These are phyloP conservation scores for Poeciliopsis gracilis DNA, from an alignment of 2,797 vertebrate species.

Conservation along the genomic window DNA sequence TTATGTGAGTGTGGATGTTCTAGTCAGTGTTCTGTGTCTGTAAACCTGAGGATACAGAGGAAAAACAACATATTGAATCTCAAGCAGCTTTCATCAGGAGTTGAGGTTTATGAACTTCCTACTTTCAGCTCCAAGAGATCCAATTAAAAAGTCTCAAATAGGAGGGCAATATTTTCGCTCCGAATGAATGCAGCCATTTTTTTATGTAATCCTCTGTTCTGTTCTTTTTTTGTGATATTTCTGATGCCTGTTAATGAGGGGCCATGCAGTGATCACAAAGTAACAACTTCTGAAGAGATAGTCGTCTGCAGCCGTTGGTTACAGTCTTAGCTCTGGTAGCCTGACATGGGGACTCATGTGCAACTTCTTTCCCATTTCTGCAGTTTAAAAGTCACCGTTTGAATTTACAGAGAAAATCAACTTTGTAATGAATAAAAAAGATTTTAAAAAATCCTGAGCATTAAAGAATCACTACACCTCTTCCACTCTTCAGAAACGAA, in stretches of 20 bases:
- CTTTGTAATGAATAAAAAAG: conserved; percentile 16
- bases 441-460: neutral
- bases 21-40: neutral
- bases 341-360: conserved; percentile 56
- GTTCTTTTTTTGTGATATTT: conserved; percentile 20
- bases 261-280: conserved; percentile 42
- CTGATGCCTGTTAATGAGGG: conserved; percentile 49
- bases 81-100: conserved; percentile 19
- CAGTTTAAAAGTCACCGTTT: conserved; percentile 39
- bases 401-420: conserved; percentile 43
- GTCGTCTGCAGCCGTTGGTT: conserved; percentile 38
- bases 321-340: conserved; percentile 29
- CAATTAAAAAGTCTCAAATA: conserved; percentile 26
- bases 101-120: conserved; percentile 10
- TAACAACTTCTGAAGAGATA: conserved; percentile 42
- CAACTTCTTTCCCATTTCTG: conserved; percentile 48
- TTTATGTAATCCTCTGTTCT: conserved; percentile 16
- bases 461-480: neutral
- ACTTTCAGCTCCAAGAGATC: conserved; percentile 18
- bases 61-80: conserved; percentile 18
- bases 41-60: neutral
- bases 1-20: neutral
- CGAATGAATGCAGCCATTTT: neutral
- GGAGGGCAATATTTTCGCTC: neutral
- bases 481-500: neutral